Conservation (phyloP, 1,140 invertebrate genomes). For the Drosophila persimilis region DNA sequence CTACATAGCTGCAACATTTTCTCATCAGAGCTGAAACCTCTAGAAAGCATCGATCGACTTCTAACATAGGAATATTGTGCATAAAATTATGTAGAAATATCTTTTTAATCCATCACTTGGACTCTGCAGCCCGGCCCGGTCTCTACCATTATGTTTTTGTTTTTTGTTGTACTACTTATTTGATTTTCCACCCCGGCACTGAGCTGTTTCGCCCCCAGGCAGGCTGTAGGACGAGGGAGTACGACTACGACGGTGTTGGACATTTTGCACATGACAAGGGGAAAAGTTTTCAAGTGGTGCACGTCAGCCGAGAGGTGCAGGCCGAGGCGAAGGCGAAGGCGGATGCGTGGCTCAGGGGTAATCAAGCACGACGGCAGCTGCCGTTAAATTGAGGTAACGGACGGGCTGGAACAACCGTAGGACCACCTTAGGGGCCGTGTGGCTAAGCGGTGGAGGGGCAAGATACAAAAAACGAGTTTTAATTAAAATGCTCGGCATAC, state of each 20-base stretch:
- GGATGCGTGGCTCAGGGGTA: conserved; percentile 50
- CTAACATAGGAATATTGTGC: too few relatives aligned
- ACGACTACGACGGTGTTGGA: conserved; percentile 67
- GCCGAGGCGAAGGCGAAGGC: conserved; percentile 1
- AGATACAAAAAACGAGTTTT: conserved; percentile 56
- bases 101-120: too few relatives aligned
- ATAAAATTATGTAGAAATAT: too few relatives aligned
- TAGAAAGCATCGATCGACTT: too few relatives aligned
- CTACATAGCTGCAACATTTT: conserved; percentile 24
- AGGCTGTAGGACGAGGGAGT: conserved; percentile 3
- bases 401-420: conserved; percentile 40
- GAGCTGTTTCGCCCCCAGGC: too few relatives aligned
- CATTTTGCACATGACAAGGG: conserved; percentile 77
- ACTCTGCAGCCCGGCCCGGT: too few relatives aligned
- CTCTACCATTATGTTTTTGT: too few relatives aligned
- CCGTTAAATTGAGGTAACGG: conserved; percentile 76
- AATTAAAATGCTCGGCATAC: conserved; percentile 75
- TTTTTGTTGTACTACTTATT: too few relatives aligned
- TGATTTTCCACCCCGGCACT: too few relatives aligned
- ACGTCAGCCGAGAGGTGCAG: conserved; percentile 53
- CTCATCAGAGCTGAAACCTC: too few relatives aligned
- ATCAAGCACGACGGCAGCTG: conserved; percentile 77
- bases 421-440: conserved; percentile 1
- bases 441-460: conserved; percentile 1
- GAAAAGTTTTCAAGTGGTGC: conserved; percentile 74